A percentile compares a stretch with the other conserved stretches of the same genome.
These are phyloP conservation scores for Fukomys damarensis DNA, from an alignment of 2,113 vertebrate species.

Conservation along the genomic window DNA sequence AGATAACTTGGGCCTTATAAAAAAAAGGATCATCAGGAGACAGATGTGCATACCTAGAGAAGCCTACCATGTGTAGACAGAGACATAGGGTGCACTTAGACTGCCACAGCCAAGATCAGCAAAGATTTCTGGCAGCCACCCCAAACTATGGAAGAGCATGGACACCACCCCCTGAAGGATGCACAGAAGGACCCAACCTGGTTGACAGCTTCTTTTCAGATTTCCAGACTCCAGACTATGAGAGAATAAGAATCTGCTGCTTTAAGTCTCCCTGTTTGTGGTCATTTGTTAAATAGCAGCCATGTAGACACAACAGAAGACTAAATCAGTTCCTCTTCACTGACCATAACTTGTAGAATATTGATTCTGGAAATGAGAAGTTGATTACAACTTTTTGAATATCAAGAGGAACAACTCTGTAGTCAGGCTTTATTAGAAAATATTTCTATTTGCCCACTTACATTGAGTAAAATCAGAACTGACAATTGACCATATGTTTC, in stretches of 20 bases:
- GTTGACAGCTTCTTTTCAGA: not conserved
- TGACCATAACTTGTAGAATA: not conserved
- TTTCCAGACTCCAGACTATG: not conserved
- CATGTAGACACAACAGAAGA: not conserved
- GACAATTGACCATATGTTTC: slow-evolving; percentile 84
- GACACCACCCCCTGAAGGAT: no score
- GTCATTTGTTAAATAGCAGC: not conserved
- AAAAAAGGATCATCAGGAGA: not conserved
- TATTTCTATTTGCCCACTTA: slow-evolving; percentile 75
- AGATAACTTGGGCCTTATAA: not conserved
- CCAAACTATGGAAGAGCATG: not conserved
- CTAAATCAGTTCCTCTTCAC: not conserved
- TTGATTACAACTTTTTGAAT: slow-evolving; percentile 56
- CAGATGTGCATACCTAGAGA: no score
- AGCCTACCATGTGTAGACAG: not conserved
- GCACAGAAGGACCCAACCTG: not conserved
- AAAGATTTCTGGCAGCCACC: not conserved
- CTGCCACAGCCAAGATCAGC: not conserved
- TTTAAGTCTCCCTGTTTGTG: not conserved
- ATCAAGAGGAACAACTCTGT: slow-evolving; percentile 24
- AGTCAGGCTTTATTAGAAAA: slow-evolving; percentile 66
- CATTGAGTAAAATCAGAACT: slow-evolving; percentile 79
- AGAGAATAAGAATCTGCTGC: not conserved
- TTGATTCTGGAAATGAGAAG: slow-evolving; percentile 41
- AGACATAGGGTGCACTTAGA: not conserved